These are phyloP conservation scores for Clanis bilineata DNA, from an alignment of 2,888 invertebrate genomes.

Conservation along the genomic window DNA sequence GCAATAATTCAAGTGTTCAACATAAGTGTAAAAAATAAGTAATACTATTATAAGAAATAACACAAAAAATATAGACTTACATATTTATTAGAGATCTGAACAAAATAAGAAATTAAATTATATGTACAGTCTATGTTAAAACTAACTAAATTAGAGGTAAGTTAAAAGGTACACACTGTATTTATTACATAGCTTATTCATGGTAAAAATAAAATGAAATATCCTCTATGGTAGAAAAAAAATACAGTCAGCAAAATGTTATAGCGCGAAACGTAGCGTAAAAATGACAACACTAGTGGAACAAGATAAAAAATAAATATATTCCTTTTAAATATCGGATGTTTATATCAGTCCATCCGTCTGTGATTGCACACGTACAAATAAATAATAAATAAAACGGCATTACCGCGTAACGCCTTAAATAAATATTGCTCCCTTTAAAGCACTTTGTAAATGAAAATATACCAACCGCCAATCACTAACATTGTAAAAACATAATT, in stretches of 20 bases:
- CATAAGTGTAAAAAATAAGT: neutral
- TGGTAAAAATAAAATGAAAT: constrained; percentile 39
- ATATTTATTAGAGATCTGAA: constrained; percentile 84
- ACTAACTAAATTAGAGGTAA: constrained; percentile 81
- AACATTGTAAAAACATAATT: constrained; percentile 25
- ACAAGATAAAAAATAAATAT: constrained; percentile 46
- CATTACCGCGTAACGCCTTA: constrained; percentile 37
- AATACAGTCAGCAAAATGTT: constrained; percentile 49
- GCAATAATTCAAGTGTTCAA: too few relatives aligned
- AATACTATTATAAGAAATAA: constrained; percentile 31
- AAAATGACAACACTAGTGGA: constrained; percentile 40
- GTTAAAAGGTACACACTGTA: constrained; percentile 81
- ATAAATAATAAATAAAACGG: constrained; percentile 61
- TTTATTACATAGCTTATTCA: constrained; percentile 65
- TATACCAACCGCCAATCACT: constrained; percentile 19
- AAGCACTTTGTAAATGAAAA: constrained; percentile 36
- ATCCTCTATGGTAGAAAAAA: constrained; percentile 63
- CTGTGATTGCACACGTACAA: constrained; percentile 68
- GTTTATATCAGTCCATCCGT: constrained; percentile 74
- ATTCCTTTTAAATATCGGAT: constrained; percentile 52
- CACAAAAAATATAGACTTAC: constrained; percentile 70
- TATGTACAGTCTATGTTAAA: constrained; percentile 83
- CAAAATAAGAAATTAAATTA: constrained; percentile 83
- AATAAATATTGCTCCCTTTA: constrained; percentile 41
- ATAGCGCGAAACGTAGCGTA: constrained; percentile 51